Conservation (phyloP, 1,140 invertebrate species). For the Medauroidea extradentata region DNA sequence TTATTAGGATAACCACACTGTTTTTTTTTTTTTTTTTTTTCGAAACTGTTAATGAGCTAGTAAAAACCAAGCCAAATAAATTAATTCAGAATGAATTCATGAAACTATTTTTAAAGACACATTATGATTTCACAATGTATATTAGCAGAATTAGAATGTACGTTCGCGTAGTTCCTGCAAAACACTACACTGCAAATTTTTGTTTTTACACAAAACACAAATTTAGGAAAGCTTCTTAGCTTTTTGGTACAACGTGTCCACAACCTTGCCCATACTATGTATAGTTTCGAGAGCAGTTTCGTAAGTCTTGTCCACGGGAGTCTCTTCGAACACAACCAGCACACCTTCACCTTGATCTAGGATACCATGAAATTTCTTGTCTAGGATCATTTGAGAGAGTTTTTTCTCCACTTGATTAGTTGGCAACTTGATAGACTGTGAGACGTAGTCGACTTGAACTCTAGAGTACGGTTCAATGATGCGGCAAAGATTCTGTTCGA, state of each 20-base stretch:
- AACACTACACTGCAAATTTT: background rate
- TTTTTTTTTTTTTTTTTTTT: no score
- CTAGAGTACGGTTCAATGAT: constrained; percentile 98
- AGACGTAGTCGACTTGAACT: constrained; percentile 79
- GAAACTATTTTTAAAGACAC: background rate
- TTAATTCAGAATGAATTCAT: background rate
- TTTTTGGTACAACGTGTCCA: constrained; percentile 97
- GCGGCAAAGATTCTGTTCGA: constrained; percentile 97
- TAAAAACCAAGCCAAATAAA: constrained; percentile 1
- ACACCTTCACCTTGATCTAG: constrained; percentile 97
- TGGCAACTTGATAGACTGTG: constrained; percentile 81
- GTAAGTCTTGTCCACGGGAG: constrained; percentile 93
- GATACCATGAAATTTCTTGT: constrained; percentile 95
- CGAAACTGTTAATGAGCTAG: background rate
- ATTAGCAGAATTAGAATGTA: no score
- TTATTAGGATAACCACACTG: no score
- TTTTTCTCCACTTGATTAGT: constrained; percentile 95
- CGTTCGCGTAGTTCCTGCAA: background rate
- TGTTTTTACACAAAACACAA: constrained; percentile 3
- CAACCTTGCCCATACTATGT: constrained; percentile 98
- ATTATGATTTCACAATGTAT: background rate
- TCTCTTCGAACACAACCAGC: constrained; percentile 95
- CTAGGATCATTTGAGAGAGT: constrained; percentile 99
- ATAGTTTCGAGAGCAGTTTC: constrained; percentile 95
- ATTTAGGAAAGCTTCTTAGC: constrained; percentile 93